Percentiles rank a stretch among this genome's conserved stretches.
These are phyloP conservation scores for Sminthurides aquaticus DNA, from an alignment of 2,888 invertebrate species.

Conservation along the genomic window DNA sequence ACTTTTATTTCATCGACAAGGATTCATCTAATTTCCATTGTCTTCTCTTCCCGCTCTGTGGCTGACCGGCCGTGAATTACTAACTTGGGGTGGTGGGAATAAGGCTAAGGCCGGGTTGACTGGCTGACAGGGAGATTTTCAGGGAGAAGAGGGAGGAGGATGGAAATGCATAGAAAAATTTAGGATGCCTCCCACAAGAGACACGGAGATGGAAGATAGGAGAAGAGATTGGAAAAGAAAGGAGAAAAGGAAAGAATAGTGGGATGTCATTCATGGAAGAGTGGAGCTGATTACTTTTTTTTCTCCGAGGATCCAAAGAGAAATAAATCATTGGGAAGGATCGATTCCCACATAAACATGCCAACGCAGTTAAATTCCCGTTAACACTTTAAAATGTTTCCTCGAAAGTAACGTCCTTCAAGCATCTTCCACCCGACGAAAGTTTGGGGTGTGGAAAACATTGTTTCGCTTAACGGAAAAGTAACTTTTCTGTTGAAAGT, in stretches of 20 bases:
- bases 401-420: too few species aligned
- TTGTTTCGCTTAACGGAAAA: too few species aligned
- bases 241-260: background rate
- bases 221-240: background rate
- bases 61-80: background rate
- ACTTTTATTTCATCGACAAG: background rate
- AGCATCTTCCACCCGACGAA: too few species aligned
- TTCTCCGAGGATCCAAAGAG: background rate
- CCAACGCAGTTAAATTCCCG: too few species aligned
- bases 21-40: background rate
- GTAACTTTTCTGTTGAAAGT: too few species aligned
- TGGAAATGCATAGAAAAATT: too few species aligned
- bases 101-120: too few species aligned
- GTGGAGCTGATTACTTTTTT: background rate
- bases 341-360: background rate
- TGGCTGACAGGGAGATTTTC: background rate
- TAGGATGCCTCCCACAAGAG: background rate
- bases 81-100: too few species aligned
- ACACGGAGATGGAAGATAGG: background rate
- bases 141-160: background rate
- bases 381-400: too few species aligned
- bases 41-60: background rate
- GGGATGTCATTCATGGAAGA: background rate
- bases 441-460: too few species aligned
- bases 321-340: background rate